These are phyloP conservation scores for Andrena camellia DNA, from an alignment of 2,888 invertebrate species.

Conservation along the genomic window DNA sequence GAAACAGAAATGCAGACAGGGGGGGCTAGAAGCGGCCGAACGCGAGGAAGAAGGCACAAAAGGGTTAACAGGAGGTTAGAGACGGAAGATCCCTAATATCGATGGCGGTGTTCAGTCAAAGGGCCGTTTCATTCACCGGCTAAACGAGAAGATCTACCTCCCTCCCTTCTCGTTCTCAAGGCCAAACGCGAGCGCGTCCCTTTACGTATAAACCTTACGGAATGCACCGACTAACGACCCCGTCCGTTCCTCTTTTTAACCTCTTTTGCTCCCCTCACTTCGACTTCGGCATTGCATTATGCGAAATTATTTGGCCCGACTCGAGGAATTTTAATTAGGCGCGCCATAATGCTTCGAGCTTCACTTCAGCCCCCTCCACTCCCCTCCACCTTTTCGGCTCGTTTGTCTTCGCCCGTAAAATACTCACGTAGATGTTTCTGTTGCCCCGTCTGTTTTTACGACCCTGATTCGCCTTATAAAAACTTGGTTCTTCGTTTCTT, in stretches of 20 bases:
- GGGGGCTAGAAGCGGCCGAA: slow-evolving; percentile 25
- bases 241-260: slow-evolving; percentile 28
- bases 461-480: not conserved
- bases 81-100: slow-evolving; percentile 64
- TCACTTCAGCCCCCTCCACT: slow-evolving; percentile 7
- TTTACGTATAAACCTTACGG: slow-evolving; percentile 53
- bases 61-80: slow-evolving; percentile 51
- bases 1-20: slow-evolving; percentile 42
- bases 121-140: slow-evolving; percentile 61
- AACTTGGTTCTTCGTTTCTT: not conserved
- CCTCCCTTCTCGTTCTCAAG: slow-evolving; percentile 54
- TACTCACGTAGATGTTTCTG: not conserved
- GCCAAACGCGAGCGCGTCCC: slow-evolving; percentile 49
- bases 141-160: slow-evolving; percentile 59
- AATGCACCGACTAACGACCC: slow-evolving; percentile 52
- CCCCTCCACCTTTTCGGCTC: not conserved
- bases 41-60: slow-evolving; percentile 45
- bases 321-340: slow-evolving; percentile 58
- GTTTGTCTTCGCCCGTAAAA: slow-evolving; percentile 7
- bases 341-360: slow-evolving; percentile 41
- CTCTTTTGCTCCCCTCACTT: not conserved
- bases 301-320: slow-evolving; percentile 47
- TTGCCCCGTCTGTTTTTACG: not conserved
- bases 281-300: slow-evolving; percentile 20
- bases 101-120: slow-evolving; percentile 66